phyloP scores from a whole-genome alignment of 64 coral and sea anemone species.

The Stylophora pistillata region DNA sequence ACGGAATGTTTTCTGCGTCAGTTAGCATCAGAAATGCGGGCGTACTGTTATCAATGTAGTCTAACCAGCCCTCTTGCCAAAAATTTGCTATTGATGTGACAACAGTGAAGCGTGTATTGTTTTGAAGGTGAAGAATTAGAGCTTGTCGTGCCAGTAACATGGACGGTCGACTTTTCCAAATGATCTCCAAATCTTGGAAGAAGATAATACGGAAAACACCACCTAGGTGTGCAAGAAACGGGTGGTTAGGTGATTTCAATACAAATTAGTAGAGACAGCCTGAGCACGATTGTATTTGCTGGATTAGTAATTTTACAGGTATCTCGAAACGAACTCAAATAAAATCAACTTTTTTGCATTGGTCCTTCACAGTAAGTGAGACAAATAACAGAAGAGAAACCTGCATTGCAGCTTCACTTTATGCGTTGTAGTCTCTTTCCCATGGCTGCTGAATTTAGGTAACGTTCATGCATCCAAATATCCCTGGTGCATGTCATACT shows the following conservation, averaged over 20 bases:
- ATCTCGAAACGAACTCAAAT: too few relatives aligned
- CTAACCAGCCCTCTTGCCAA: conserved; percentile 54
- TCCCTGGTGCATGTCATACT: too few relatives aligned
- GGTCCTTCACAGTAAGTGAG: too few relatives aligned
- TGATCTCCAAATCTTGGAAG: conserved; percentile 67
- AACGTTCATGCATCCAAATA: too few relatives aligned
- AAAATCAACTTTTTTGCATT: too few relatives aligned
- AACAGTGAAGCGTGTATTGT: conserved; percentile 48
- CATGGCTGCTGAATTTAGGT: too few relatives aligned
- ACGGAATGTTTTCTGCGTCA: conserved; percentile 27
- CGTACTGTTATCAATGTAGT: conserved; percentile 22
- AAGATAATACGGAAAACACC: conserved; percentile 67
- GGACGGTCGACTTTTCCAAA: conserved; percentile 43
- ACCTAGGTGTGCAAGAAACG: conserved; percentile 5
- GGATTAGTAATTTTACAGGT: too few relatives aligned
- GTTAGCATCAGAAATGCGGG: conserved; percentile 57
- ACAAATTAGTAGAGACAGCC: neutral
- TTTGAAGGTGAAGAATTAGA: conserved; percentile 48
- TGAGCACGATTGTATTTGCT: too few relatives aligned
- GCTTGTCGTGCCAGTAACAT: conserved; percentile 45
- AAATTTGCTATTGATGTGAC: conserved; percentile 20
- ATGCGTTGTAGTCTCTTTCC: too few relatives aligned
- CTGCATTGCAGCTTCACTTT: too few relatives aligned
- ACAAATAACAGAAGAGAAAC: too few relatives aligned
- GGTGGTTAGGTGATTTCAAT: neutral